Base-by-base conservation (phyloP, 2,888 invertebrate species). In the Ptychoptera albimana region DNA sequence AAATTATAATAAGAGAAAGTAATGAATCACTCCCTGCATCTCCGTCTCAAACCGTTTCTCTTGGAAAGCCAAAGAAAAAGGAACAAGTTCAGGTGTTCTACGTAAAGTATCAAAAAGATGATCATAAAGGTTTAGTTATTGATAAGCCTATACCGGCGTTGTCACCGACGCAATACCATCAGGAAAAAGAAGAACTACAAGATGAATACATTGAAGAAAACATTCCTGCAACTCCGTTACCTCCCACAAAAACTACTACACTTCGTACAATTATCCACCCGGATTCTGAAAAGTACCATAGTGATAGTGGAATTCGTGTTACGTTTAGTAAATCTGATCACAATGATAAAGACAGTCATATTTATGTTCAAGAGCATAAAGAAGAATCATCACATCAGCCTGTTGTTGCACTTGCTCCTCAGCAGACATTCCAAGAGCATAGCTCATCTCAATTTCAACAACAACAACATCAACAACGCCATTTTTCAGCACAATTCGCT, bases 71-170 rank as follows among this genome's bases (percentile, higher is more conserved):
- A 50, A 74, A 74, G 51, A 86, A 85, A 57, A 86, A 85, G 57
- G 87, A 88, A 58, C 85, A 87, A 29, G 85, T 88, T 35, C 88
- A 89, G 55, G 89, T 89, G 1, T 89, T 86, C 60, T 89, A 88
- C 57, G 88, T 89, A 0, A 88, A 88, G 63, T 89, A 89, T 58
- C 85, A 86, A 58, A 87, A 88, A 60, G 85, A 87, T 55, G 82
- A 75, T 2, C 68, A 77, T 52, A 75, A 82, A 11, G 78, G 81
- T 51, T 73, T 87, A 10, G 74, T 86, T 43, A 80, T 87, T 57
- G 87, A 87, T 48, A 74, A 79, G 49, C 87, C 87, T 0, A 71
- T 87, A 15, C 81, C 86, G 8, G 86, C 87, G 8, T 67, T 87
- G 15, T 77, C 81, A 32, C 82, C 83, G 2, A 69, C 76, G 6